A percentile compares a stretch with the other conserved stretches of the same genome.
These are phyloP conservation scores for Paracentrotus lividus DNA, from an alignment of 53 echinoderm and acorn worm species.

Conservation along the genomic window DNA sequence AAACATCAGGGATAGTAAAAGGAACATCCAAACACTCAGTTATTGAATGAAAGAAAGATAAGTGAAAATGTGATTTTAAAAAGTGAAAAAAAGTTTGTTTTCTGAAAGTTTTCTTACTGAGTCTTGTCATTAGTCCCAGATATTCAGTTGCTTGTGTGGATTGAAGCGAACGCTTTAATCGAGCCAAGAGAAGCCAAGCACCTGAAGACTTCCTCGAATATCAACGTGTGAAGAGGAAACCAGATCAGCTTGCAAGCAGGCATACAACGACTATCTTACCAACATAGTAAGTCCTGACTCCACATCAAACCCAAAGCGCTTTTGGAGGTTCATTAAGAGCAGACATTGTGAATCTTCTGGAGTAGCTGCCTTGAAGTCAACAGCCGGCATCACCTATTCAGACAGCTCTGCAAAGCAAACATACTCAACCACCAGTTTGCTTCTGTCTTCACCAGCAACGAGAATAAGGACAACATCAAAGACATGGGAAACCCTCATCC, in stretches of 20 bases:
- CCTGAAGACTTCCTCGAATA: no score
- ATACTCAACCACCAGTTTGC: not conserved
- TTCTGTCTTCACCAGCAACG: not conserved
- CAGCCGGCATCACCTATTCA: not conserved
- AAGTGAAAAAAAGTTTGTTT: no score
- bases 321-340: constrained; percentile 51
- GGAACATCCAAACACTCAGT: no score
- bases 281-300: constrained; percentile 38
- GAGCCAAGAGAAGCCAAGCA: no score
- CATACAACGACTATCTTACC: constrained; percentile 30
- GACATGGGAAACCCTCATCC: constrained; percentile 40
- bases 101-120: no score
- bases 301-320: constrained; percentile 4
- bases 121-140: no score
- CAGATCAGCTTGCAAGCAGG: constrained; percentile 51
- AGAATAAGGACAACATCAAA: not conserved
- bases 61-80: no score
- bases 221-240: constrained; percentile 31
- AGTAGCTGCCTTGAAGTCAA: constrained; percentile 50
- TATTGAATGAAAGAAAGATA: no score
- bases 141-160: no score
- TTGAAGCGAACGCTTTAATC: no score
- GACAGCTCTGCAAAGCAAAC: not conserved
- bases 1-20: no score
- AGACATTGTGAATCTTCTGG: not conserved